A percentile compares a stretch with the other conserved stretches of the same genome.
These are phyloP conservation scores for Microtus richardsoni DNA, from an alignment of 2,113 vertebrate genomes.

Conservation along the genomic window DNA sequence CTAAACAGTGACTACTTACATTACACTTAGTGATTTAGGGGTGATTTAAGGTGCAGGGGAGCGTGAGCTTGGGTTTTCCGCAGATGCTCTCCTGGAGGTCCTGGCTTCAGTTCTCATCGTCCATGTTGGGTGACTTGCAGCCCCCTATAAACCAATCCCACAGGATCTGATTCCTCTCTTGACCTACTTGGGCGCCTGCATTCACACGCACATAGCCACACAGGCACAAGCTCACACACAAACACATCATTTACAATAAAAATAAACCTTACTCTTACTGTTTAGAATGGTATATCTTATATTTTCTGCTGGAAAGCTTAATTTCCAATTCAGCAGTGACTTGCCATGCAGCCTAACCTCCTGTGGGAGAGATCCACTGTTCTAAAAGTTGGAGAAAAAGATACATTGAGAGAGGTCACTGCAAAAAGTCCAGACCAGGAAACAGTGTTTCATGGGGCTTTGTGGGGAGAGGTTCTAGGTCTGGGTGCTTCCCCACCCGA, in stretches of 20 bases:
- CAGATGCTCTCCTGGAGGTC: background rate
- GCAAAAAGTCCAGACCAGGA: background rate
- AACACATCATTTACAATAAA: background rate
- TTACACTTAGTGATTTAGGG: background rate
- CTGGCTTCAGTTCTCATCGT: background rate
- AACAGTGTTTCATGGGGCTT: too few species aligned
- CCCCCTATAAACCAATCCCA: background rate
- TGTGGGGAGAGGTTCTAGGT: background rate
- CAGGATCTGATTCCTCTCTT: background rate
- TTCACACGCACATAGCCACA: background rate
- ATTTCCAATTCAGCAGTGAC: slow-evolving; percentile 28
- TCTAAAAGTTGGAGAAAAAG: slow-evolving; percentile 15
- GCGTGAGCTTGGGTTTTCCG: too few species aligned
- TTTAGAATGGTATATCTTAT: background rate
- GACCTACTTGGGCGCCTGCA: background rate
- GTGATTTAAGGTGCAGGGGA: background rate
- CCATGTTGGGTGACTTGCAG: background rate
- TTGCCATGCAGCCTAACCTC: background rate
- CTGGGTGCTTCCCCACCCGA: background rate
- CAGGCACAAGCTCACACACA: background rate
- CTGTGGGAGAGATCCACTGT: slow-evolving; percentile 35
- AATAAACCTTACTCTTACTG: background rate
- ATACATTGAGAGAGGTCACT: background rate
- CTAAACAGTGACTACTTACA: background rate
- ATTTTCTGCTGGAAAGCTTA: slow-evolving; percentile 23